Percentiles rank a stretch among this genome's conserved stretches.
These are phyloP conservation scores for Tachuris rubrigastra DNA, from an alignment of 2,113 vertebrate species.

Conservation along the genomic window DNA sequence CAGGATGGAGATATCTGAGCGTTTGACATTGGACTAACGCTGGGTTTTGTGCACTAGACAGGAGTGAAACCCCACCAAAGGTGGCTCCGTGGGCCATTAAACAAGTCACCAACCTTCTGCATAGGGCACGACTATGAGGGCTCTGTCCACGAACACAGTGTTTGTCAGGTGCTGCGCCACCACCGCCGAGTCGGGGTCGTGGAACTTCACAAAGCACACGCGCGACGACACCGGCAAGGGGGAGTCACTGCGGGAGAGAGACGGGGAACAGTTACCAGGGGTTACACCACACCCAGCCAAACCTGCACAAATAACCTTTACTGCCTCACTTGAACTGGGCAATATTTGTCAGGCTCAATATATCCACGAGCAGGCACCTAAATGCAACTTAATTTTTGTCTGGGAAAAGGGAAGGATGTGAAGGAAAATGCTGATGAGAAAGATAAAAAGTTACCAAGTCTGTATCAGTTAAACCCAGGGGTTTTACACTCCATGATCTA, in stretches of 20 bases:
- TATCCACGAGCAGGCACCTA: not conserved
- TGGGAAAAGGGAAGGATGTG: not conserved
- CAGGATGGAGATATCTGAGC: constrained; percentile 9
- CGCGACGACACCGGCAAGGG: constrained; percentile 99
- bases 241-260: constrained; percentile 92
- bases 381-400: not conserved
- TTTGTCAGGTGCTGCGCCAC: constrained; percentile 99
- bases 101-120: constrained; percentile 96
- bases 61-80: constrained; percentile 52
- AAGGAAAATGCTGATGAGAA: not conserved
- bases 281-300: not conserved
- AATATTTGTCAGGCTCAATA: not conserved
- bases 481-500: not conserved
- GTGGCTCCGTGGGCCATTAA: constrained; percentile 71
- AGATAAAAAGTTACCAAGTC: not conserved
- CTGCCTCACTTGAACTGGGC: not conserved
- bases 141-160: constrained; percentile 99
- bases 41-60: constrained; percentile 50
- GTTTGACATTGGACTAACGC: constrained; percentile 43
- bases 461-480: not conserved
- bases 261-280: not conserved
- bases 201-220: constrained; percentile 99
- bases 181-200: constrained; percentile 94
- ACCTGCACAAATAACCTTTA: not conserved
- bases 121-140: constrained; percentile 98